Evolutionary conservation across 2,113 vertebrate species (phyloP).

Genomic region (Cacatua alba): DNA sequence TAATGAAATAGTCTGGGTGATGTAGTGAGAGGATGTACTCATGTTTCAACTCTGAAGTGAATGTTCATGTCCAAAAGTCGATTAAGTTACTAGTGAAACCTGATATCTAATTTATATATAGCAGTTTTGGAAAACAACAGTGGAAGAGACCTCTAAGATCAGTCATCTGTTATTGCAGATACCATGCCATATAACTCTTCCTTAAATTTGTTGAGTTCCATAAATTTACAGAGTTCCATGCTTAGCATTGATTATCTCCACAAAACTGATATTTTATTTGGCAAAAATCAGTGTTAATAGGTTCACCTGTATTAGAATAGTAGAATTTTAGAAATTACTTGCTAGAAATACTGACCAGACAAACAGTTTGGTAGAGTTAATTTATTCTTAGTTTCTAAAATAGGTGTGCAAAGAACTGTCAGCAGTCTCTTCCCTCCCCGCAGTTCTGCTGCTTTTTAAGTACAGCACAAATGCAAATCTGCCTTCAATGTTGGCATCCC

Average conservation of each 20-base stretch:
- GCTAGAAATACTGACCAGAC: not conserved
- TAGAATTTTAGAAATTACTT: not conserved
- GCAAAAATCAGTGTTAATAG: not conserved
- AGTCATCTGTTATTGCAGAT: not conserved
- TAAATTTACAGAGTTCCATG: not conserved
- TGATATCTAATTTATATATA: not conserved
- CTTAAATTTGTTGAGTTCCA: not conserved
- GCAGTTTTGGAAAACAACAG: not conserved
- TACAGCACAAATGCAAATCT: not conserved
- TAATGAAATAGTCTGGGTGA: not conserved
- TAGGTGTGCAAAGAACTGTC: not conserved
- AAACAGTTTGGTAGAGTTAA: not conserved
- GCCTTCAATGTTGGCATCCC: not conserved
- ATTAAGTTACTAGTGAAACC: not conserved
- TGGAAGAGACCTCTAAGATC: not conserved
- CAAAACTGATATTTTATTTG: not conserved
- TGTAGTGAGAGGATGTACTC: not conserved
- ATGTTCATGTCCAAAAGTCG: not conserved
- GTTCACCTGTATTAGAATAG: not conserved
- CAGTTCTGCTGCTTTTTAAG: slow-evolving; percentile 11
- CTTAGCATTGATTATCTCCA: not conserved
- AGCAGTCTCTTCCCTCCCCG: not conserved
- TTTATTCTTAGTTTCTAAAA: not conserved
- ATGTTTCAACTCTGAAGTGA: not conserved
- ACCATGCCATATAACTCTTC: not conserved